phyloP scores from a whole-genome alignment of 2,797 vertebrate species.

The Neoniphon sammara region DNA sequence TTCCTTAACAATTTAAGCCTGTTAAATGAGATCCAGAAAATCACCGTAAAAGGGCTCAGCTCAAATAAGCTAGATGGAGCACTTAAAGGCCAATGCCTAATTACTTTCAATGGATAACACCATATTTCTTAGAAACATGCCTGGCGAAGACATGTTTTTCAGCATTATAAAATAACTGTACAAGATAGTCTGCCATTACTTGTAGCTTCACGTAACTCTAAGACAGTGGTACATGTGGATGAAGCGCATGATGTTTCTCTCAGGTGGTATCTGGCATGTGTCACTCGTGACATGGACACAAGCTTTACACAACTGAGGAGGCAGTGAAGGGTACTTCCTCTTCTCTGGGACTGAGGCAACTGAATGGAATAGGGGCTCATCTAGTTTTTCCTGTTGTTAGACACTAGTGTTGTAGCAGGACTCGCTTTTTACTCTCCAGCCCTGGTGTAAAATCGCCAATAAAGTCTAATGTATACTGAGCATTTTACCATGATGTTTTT shows the following conservation, averaged over 20 bases:
- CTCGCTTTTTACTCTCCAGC: background rate
- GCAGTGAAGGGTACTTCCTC: slow-evolving; percentile 70
- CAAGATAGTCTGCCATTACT: background rate
- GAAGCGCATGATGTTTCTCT: slow-evolving; percentile 64
- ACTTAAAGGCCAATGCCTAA: slow-evolving; percentile 45
- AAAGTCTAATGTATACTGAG: too few species aligned
- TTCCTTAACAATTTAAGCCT: slow-evolving; percentile 57
- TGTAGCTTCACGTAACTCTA: slow-evolving; percentile 7
- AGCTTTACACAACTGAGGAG: slow-evolving; percentile 67
- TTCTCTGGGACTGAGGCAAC: slow-evolving; percentile 18
- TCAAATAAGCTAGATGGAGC: slow-evolving; percentile 25
- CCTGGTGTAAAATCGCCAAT: background rate
- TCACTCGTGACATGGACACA: slow-evolving; percentile 64
- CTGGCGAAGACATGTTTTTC: slow-evolving; percentile 30
- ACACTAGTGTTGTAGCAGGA: background rate
- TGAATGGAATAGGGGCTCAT: slow-evolving; percentile 20
- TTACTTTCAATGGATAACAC: slow-evolving; percentile 64
- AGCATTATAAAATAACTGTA: background rate
- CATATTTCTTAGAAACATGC: slow-evolving; percentile 22
- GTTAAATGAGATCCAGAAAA: slow-evolving; percentile 68
- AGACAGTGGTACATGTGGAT: slow-evolving; percentile 49
- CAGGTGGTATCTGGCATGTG: slow-evolving; percentile 67
- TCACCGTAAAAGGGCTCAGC: slow-evolving; percentile 52
- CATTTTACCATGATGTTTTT: too few species aligned
- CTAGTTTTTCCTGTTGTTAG: slow-evolving; percentile 31